Conservation (phyloP, 1,140 invertebrate genomes). For the Polyergus mexicanus region DNA sequence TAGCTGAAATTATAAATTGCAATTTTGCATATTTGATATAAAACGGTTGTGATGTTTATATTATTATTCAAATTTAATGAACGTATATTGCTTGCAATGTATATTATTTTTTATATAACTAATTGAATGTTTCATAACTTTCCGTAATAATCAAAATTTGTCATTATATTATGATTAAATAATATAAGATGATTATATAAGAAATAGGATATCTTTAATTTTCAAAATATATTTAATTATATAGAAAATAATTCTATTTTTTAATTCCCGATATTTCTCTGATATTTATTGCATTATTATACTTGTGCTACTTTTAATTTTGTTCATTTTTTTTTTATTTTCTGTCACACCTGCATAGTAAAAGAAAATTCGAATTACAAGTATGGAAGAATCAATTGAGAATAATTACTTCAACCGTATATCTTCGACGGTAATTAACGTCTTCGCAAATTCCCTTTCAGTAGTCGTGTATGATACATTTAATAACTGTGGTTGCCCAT, state of each 20-base stretch:
- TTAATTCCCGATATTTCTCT: slow-evolving; percentile 55
- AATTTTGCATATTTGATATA: slow-evolving; percentile 5
- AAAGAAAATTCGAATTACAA: slow-evolving; percentile 31
- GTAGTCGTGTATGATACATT: slow-evolving; percentile 71
- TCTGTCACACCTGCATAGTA: not conserved
- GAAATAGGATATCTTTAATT: slow-evolving; percentile 36
- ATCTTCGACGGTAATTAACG: slow-evolving; percentile 41
- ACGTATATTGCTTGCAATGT: slow-evolving; percentile 18
- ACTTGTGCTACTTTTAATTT: slow-evolving; percentile 51
- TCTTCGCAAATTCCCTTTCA: slow-evolving; percentile 27
- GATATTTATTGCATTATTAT: slow-evolving; percentile 57
- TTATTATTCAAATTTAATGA: slow-evolving; percentile 31
- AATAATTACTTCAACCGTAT: not conserved
- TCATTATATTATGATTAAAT: not conserved
- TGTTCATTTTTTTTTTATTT: slow-evolving; percentile 51
- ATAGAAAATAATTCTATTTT: slow-evolving; percentile 55
- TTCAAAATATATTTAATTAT: slow-evolving; percentile 34
- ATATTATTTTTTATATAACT: slow-evolving; percentile 17
- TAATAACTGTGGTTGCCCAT: slow-evolving; percentile 62
- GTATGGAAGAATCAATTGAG: slow-evolving; percentile 14
- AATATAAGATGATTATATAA: no score
- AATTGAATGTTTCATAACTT: slow-evolving; percentile 3
- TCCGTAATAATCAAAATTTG: slow-evolving; percentile 2
- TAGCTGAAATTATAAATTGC: slow-evolving; percentile 39
- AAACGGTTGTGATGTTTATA: slow-evolving; percentile 1